These are phyloP conservation scores for Patiria miniata DNA, from an alignment of 35 echinoderm and acorn worm genomes.

Conservation along the genomic window DNA sequence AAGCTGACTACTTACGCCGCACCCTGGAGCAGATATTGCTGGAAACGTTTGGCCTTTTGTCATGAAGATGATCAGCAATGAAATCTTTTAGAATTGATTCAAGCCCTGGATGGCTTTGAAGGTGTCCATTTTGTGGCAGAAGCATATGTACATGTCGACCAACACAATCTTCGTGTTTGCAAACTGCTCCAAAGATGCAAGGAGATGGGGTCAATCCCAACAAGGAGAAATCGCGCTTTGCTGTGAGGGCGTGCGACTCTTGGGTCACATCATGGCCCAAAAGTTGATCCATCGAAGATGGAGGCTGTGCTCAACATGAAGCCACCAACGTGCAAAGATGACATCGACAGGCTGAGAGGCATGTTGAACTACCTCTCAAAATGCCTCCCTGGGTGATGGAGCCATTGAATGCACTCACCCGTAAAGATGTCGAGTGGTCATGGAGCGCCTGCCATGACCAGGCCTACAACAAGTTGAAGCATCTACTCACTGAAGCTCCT, in stretches of 20 bases:
- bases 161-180: slow-evolving; percentile 31
- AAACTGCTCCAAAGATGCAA: slow-evolving; percentile 45
- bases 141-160: slow-evolving; percentile 21
- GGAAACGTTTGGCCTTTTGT: slow-evolving; percentile 38
- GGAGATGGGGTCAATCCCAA: background rate
- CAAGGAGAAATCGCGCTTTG: background rate
- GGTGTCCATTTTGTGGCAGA: slow-evolving; percentile 14
- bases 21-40: slow-evolving; percentile 48
- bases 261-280: background rate
- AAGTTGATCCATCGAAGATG: slow-evolving; percentile 36
- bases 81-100: background rate
- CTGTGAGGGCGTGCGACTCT: background rate
- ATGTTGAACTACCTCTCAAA: slow-evolving; percentile 38
- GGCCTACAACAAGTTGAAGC: slow-evolving; percentile 37
- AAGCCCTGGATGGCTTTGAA: slow-evolving; percentile 38
- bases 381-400: background rate
- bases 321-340: slow-evolving; percentile 22
- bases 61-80: background rate
- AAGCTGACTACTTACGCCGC: too few relatives aligned
- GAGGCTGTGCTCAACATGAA: slow-evolving; percentile 55
- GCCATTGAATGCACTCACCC: slow-evolving; percentile 12
- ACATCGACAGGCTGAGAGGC: slow-evolving; percentile 35
- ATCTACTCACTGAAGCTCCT: slow-evolving; percentile 48
- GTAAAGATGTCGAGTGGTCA: slow-evolving; percentile 40
- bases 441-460: slow-evolving; percentile 15